phyloP scores from a whole-genome alignment of 1,140 invertebrate species.

The Drosophila bocqueti region DNA sequence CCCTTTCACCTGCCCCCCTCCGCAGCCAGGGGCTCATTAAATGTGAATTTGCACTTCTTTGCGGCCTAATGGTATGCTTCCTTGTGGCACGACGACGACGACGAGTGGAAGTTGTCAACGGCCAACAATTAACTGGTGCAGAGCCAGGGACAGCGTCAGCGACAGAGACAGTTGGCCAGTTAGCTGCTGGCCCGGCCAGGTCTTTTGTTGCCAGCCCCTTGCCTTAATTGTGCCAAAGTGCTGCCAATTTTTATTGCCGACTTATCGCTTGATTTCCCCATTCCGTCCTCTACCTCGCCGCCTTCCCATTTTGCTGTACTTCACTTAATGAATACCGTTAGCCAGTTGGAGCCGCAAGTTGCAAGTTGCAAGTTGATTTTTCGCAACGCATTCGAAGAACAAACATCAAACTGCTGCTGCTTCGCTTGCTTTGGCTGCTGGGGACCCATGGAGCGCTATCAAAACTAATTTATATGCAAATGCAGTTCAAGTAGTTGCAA shows the following conservation, averaged over 20 bases:
- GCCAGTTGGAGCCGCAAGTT: slow-evolving; percentile 35
- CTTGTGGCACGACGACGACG: slow-evolving; percentile 45
- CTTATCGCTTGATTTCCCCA: slow-evolving; percentile 72
- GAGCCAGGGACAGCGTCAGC: slow-evolving; percentile 2
- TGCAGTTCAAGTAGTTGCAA: slow-evolving; percentile 79
- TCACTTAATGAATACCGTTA: slow-evolving; percentile 81
- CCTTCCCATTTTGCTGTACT: slow-evolving; percentile 50
- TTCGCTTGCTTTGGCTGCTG: slow-evolving; percentile 23
- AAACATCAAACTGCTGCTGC: slow-evolving; percentile 72
- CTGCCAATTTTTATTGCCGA: slow-evolving; percentile 82
- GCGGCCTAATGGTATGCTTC: slow-evolving; percentile 45
- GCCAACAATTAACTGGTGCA: slow-evolving; percentile 81
- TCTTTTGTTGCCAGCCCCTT: slow-evolving; percentile 63
- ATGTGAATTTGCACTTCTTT: slow-evolving; percentile 78
- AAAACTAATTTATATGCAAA: slow-evolving; percentile 84
- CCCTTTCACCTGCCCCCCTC: slow-evolving; percentile 10
- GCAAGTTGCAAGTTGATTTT: slow-evolving; percentile 43
- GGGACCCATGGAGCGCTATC: slow-evolving; percentile 59
- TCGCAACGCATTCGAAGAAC: slow-evolving; percentile 75
- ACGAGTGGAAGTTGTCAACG: slow-evolving; percentile 72
- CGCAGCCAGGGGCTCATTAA: slow-evolving; percentile 66
- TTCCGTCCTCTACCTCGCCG: neutral
- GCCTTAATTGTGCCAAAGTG: slow-evolving; percentile 75
- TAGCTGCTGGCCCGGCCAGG: slow-evolving; percentile 49
- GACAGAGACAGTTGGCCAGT: slow-evolving; percentile 42